These are phyloP conservation scores for Trichoplusia ni DNA, from an alignment of 1,140 invertebrate species.

Conservation along the genomic window DNA sequence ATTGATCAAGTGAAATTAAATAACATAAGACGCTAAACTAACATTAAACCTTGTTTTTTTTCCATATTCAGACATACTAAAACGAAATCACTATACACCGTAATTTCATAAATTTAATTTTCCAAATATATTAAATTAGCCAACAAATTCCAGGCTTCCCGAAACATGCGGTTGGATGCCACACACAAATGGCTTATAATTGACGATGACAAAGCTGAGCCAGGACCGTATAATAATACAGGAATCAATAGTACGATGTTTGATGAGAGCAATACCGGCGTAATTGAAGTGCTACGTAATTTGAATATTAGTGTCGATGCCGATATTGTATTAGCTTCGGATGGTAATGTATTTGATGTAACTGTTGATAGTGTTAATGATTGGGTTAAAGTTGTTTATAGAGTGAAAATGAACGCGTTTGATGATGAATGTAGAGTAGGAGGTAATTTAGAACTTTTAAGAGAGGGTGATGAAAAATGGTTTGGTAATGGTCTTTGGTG, in stretches of 20 bases:
- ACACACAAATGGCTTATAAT: conserved; percentile 50
- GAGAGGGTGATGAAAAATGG: no score
- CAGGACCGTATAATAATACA: conserved; percentile 4
- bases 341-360: conserved; percentile 31
- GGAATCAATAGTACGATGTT: not conserved
- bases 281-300: conserved; percentile 31
- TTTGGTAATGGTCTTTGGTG: no score
- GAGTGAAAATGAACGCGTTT: no score
- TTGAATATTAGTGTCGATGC: conserved; percentile 48
- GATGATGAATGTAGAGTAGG: no score
- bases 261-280: not conserved
- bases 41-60: no score
- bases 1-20: no score
- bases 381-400: not conserved
- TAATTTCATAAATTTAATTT: no score
- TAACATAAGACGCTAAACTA: no score
- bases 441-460: no score
- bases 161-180: conserved; percentile 41
- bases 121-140: no score
- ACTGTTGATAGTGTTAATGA: not conserved
- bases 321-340: conserved; percentile 41
- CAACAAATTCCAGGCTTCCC: conserved; percentile 45
- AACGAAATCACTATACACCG: no score
- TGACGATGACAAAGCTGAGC: conserved; percentile 9
- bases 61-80: no score